Percentiles rank a stretch among this genome's conserved stretches.
phyloP scores from a whole-genome alignment of 2,797 vertebrate species.

The Pristis pectinata region DNA sequence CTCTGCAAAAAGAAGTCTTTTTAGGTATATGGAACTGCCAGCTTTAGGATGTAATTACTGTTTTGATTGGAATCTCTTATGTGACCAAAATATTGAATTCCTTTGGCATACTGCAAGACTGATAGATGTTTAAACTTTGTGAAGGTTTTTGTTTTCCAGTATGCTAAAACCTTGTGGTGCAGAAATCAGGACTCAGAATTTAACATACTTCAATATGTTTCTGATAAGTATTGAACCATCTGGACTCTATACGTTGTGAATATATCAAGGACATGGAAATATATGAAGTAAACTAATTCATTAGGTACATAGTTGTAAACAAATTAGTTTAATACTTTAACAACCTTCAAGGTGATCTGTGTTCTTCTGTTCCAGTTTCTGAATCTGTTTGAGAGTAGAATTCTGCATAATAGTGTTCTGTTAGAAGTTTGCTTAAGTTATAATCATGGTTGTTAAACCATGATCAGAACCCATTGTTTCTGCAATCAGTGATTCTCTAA shows the following conservation, averaged over 20 bases:
- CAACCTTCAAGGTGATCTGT: neutral
- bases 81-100: neutral
- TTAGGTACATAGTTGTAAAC: neutral
- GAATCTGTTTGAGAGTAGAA: neutral
- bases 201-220: neutral
- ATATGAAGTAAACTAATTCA: no score
- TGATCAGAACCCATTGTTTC: neutral
- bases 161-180: neutral
- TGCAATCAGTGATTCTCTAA: neutral
- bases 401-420: neutral
- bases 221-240: neutral
- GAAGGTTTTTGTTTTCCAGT: neutral
- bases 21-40: neutral
- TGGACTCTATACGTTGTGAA: neutral
- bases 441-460: neutral
- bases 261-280: neutral
- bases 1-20: neutral
- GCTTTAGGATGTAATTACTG: neutral
- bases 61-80: slow-evolving; percentile 19
- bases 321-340: neutral
- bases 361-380: neutral
- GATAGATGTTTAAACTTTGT: neutral
- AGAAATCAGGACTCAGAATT: neutral
- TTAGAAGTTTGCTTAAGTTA: neutral
- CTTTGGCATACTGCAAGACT: neutral